Percentiles rank a stretch among this genome's conserved stretches.
These are phyloP conservation scores for Pristionchus mayeri DNA, from an alignment of 2,888 invertebrate species.

Conservation along the genomic window DNA sequence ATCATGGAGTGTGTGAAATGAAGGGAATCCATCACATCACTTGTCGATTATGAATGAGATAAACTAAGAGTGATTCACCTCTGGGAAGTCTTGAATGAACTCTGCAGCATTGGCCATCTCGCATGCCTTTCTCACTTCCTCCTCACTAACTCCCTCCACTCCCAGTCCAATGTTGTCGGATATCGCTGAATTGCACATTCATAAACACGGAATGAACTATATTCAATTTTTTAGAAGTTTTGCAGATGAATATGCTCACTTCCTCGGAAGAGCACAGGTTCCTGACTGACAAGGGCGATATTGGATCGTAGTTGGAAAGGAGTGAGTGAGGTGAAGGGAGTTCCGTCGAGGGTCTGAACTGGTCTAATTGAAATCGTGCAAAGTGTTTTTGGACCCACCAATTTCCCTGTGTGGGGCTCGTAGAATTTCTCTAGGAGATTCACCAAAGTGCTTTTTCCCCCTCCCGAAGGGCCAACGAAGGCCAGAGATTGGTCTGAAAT, in stretches of 20 bases:
- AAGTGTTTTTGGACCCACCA: neutral
- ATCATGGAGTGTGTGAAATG: too few species aligned
- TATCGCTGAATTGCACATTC: neutral
- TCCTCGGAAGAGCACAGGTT: conserved; percentile 41
- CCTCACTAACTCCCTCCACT: neutral
- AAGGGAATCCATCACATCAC: too few species aligned
- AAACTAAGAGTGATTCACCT: too few species aligned
- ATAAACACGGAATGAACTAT: too few species aligned
- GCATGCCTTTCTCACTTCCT: conserved; percentile 13
- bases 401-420: neutral
- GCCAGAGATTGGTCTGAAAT: conserved; percentile 1
- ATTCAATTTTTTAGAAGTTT: too few species aligned
- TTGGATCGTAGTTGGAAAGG: neutral
- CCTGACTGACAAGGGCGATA: conserved; percentile 14
- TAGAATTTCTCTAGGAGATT: conserved; percentile 35
- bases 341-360: too few species aligned
- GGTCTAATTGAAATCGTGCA: too few species aligned
- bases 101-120: conserved; percentile 9
- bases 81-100: conserved; percentile 32
- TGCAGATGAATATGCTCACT: neutral
- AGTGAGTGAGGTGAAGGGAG: neutral
- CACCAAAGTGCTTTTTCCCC: conserved; percentile 25
- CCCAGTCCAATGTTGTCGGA: conserved; percentile 21
- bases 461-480: conserved; percentile 34
- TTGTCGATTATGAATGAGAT: too few species aligned